phyloP scores from a whole-genome alignment of 2,113 vertebrate genomes.

The Cyprinodon tularosa region DNA sequence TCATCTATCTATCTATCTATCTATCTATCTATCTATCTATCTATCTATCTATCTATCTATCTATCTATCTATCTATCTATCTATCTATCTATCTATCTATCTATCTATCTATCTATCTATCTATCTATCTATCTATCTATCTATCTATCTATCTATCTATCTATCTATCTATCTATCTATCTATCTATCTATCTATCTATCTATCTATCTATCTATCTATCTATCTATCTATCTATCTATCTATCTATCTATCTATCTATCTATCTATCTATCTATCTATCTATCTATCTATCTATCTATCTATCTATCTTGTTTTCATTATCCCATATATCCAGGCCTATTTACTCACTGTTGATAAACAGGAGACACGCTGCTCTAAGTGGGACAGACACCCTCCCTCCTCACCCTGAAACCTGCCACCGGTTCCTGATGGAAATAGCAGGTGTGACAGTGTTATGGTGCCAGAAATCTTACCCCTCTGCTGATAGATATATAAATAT shows the following conservation, averaged over 20 bases:
- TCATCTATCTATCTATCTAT: no score
- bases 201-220: no score
- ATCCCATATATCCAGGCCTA: not conserved
- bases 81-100: no score
- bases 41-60: not conserved
- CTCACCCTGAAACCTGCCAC: slow-evolving; percentile 72
- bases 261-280: no score
- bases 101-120: no score
- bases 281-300: no score
- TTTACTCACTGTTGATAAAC: not conserved
- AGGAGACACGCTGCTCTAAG: slow-evolving; percentile 4
- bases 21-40: no score
- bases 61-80: rapidly evolving
- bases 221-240: not conserved
- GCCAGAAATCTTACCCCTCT: slow-evolving; percentile 81
- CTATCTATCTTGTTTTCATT: not conserved
- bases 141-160: rapidly evolving
- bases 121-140: not conserved
- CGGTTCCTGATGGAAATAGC: slow-evolving; percentile 71
- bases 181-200: no score
- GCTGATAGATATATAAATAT: slow-evolving; percentile 76
- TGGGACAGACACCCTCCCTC: slow-evolving; percentile 42
- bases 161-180: rapidly evolving
- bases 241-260: rapidly evolving
- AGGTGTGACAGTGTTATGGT: slow-evolving; percentile 71